phyloP scores from a whole-genome alignment of 1,140 invertebrate genomes.

The Procambarus clarkii region DNA sequence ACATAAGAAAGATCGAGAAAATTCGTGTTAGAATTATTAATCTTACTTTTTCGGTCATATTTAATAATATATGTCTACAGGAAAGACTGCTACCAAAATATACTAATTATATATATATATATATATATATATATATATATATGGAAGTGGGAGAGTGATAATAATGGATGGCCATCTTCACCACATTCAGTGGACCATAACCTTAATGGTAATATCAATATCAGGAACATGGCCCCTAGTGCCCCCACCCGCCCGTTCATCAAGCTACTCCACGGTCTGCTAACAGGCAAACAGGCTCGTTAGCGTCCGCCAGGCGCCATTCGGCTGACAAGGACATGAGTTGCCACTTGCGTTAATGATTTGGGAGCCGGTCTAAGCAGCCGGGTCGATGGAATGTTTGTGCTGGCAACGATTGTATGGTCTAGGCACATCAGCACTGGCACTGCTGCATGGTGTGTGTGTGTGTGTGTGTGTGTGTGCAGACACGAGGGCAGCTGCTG shows the following conservation, averaged over 20 bases:
- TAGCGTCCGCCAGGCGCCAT: conserved; percentile 5
- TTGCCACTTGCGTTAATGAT: not conserved
- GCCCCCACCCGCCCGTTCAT: not conserved
- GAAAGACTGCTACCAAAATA: too few relatives aligned
- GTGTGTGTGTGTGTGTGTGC: too few relatives aligned
- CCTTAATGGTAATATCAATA: conserved; percentile 12
- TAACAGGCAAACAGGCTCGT: conserved; percentile 16
- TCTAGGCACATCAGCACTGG: not conserved
- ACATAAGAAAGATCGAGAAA: too few relatives aligned
- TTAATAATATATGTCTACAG: too few relatives aligned
- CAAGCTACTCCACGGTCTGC: conserved; percentile 2
- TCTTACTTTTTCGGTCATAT: too few relatives aligned
- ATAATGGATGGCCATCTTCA: not conserved
- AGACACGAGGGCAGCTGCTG: too few relatives aligned
- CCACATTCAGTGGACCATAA: not conserved
- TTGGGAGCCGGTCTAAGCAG: not conserved
- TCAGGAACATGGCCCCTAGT: not conserved
- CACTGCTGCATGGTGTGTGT: too few relatives aligned
- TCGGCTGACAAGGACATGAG: not conserved
- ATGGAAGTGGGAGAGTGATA: not conserved
- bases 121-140: not conserved
- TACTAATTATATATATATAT: not conserved
- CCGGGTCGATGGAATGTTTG: not conserved
- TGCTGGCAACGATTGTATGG: not conserved
- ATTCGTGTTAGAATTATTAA: too few relatives aligned